Evolutionary conservation across 2,797 vertebrate genomes (phyloP).

Genomic region (Lutra lutra): DNA sequence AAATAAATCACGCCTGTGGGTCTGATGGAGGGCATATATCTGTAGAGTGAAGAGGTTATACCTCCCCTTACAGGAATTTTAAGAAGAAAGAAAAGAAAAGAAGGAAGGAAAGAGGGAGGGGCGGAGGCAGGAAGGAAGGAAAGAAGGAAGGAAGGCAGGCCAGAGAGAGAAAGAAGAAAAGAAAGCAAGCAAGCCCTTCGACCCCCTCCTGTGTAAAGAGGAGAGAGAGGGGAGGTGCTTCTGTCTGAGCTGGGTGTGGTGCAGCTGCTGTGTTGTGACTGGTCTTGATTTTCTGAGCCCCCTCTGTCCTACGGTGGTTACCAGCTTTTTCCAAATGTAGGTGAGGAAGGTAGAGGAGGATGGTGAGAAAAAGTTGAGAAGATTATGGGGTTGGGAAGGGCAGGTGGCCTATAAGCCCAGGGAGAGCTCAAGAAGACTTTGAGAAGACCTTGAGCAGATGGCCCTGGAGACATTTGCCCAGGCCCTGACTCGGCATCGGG

Average conservation of each 20-base stretch:
- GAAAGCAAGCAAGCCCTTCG: background rate
- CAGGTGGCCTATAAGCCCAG: background rate
- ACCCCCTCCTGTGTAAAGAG: background rate
- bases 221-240: background rate
- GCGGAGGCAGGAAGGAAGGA: too few species aligned
- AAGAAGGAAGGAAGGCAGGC: background rate
- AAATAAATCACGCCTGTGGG: background rate
- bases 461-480: background rate
- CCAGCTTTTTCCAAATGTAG: background rate
- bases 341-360: background rate
- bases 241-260: fast-evolving
- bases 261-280: too few species aligned
- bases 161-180: background rate
- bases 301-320: background rate
- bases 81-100: background rate
- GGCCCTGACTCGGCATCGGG: background rate
- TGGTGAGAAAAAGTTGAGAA: background rate
- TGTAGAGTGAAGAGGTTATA: background rate
- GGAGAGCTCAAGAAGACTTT: background rate
- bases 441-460: background rate
- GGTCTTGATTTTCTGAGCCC: background rate
- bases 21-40: background rate
- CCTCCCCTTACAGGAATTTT: background rate
- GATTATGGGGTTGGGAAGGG: background rate
- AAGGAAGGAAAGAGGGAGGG: background rate